Percentiles rank a stretch among this genome's conserved stretches.
These are phyloP conservation scores for Zaprionus davidi DNA, from an alignment of 1,140 invertebrate species.

Conservation along the genomic window DNA sequence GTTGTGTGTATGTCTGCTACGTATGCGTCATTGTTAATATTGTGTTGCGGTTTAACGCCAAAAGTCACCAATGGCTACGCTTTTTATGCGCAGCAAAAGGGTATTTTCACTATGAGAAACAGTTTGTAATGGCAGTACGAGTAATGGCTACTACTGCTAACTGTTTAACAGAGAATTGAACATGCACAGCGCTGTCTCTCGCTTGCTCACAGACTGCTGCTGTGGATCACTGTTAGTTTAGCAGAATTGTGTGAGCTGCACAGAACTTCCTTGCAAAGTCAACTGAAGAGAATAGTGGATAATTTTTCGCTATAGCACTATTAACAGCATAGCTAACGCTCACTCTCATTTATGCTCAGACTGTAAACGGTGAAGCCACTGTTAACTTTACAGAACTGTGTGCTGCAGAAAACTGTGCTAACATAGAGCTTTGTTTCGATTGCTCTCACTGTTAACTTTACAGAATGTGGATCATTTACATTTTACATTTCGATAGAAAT, in stretches of 20 bases:
- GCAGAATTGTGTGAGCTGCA: neutral
- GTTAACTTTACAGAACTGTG: too few relatives aligned
- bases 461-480: neutral
- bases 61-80: constrained; percentile 60
- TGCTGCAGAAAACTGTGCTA: neutral
- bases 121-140: neutral
- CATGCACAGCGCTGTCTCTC: neutral
- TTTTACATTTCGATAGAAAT: neutral
- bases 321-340: too few relatives aligned
- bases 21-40: constrained; percentile 80
- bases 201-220: neutral
- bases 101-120: neutral
- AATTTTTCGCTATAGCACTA: too few relatives aligned
- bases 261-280: neutral
- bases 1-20: constrained; percentile 20
- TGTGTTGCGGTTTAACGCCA: constrained; percentile 73
- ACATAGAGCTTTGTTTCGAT: too few relatives aligned
- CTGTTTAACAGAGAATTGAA: neutral
- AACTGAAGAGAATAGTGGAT: neutral
- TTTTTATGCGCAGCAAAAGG: constrained; percentile 8
- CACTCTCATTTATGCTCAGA: too few relatives aligned
- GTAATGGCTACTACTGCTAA: neutral
- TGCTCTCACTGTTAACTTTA: neutral
- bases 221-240: too few relatives aligned
- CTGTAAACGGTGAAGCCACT: too few relatives aligned